Percentiles rank a stretch among this genome's conserved stretches.
phyloP scores from a whole-genome alignment of 2,797 vertebrate species.

The Dryobates pubescens region DNA sequence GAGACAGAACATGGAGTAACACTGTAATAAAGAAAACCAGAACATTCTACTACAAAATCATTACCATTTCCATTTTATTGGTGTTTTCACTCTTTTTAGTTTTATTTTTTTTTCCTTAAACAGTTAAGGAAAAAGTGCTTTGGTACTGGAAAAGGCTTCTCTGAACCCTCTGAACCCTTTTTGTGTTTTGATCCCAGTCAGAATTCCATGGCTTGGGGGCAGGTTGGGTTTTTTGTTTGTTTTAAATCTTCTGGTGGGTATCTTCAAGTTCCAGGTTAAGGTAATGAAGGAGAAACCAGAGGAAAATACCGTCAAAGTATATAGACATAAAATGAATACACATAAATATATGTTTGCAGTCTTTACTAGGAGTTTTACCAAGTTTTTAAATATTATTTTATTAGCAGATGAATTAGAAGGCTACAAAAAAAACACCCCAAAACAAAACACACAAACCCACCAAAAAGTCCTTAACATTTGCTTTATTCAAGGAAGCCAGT shows the following conservation, averaged over 20 bases:
- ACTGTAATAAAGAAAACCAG: background rate
- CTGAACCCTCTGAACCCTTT: background rate
- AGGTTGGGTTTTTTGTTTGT: background rate
- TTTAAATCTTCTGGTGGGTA: background rate
- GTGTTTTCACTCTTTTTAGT: background rate
- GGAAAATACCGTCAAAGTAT: background rate
- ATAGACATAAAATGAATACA: background rate
- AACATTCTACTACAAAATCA: background rate
- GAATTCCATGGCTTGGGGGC: background rate
- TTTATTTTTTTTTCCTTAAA: background rate
- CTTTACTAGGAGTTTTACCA: background rate
- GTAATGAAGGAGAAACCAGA: background rate
- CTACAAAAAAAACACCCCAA: no score
- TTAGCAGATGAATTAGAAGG: background rate
- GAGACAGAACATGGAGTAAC: background rate
- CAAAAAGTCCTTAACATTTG: background rate
- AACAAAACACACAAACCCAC: no score
- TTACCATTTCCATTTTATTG: background rate
- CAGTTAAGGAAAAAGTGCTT: background rate
- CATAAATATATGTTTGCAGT: background rate
- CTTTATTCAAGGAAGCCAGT: background rate
- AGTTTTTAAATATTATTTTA: background rate
- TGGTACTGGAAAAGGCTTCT: background rate
- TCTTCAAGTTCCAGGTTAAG: background rate
- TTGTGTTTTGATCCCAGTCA: background rate